phyloP scores from a whole-genome alignment of 2,113 vertebrate species.

The Atrichornis clamosus region DNA sequence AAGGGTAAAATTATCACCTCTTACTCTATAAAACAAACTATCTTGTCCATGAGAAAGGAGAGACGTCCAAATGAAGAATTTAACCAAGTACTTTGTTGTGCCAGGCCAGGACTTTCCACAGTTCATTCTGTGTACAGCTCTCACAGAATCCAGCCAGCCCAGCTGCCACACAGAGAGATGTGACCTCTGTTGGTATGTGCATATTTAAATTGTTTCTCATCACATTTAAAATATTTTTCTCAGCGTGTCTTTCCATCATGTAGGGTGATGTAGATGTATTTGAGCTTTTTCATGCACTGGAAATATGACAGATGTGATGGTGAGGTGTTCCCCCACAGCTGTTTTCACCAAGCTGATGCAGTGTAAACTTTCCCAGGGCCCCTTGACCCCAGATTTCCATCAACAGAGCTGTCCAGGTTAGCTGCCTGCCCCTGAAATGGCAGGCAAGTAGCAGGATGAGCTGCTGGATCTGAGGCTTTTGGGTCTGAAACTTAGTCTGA shows the following conservation, averaged over 20 bases:
- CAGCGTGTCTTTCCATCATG: background rate
- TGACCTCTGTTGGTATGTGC: fast-evolving
- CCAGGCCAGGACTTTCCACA: background rate
- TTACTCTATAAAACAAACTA: background rate
- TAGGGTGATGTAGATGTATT: background rate
- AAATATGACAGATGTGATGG: background rate
- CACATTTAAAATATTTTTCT: background rate
- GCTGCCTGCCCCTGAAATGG: background rate
- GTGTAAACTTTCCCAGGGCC: background rate
- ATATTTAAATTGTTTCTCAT: background rate
- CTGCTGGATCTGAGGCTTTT: background rate
- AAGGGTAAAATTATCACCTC: background rate
- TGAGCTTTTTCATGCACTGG: background rate
- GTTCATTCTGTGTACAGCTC: background rate
- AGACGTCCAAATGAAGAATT: background rate
- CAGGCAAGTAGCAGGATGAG: background rate
- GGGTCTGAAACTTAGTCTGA: background rate
- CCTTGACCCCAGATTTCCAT: background rate
- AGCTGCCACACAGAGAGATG: background rate
- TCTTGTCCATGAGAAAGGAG: background rate
- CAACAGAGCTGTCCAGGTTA: background rate
- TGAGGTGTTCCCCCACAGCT: background rate
- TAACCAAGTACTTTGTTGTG: background rate
- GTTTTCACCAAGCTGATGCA: background rate
- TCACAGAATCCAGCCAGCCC: background rate